phyloP scores from a whole-genome alignment of 2,888 invertebrate species.

The Herminia tarsipennalis region DNA sequence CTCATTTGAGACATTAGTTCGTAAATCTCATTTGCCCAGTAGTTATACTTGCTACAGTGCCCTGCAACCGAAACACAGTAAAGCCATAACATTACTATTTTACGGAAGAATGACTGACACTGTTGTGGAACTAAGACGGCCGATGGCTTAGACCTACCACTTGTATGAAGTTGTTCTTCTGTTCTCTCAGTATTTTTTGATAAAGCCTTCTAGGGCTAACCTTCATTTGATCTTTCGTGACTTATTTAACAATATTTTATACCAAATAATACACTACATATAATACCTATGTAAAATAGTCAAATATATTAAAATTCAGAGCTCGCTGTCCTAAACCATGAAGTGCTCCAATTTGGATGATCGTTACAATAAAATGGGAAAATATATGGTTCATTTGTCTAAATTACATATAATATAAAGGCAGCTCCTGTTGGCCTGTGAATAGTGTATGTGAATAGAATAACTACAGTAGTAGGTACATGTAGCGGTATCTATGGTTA shows the following conservation, averaged over 20 bases:
- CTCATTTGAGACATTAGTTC: too few species aligned
- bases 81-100: too few species aligned
- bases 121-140: too few species aligned
- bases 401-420: slow-evolving; percentile 9
- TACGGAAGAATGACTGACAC: too few species aligned
- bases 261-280: slow-evolving; percentile 1
- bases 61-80: too few species aligned
- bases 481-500: too few species aligned
- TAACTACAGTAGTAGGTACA: slow-evolving; percentile 2
- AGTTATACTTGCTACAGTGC: too few species aligned
- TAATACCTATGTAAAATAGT: neutral
- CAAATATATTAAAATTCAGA: slow-evolving; percentile 36
- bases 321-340: neutral
- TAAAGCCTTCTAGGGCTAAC: neutral
- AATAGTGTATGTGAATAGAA: slow-evolving; percentile 19
- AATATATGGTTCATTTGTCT: slow-evolving; percentile 17
- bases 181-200: too few species aligned
- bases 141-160: too few species aligned
- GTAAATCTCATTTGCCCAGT: too few species aligned
- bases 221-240: slow-evolving; percentile 4
- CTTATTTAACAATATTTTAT: slow-evolving; percentile 6
- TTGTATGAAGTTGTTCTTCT: too few species aligned
- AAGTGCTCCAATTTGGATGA: slow-evolving; percentile 24
- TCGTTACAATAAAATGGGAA: slow-evolving; percentile 15
- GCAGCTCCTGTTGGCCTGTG: neutral